phyloP scores from a whole-genome alignment of 2,888 invertebrate genomes.

The Pterostichus madidus region DNA sequence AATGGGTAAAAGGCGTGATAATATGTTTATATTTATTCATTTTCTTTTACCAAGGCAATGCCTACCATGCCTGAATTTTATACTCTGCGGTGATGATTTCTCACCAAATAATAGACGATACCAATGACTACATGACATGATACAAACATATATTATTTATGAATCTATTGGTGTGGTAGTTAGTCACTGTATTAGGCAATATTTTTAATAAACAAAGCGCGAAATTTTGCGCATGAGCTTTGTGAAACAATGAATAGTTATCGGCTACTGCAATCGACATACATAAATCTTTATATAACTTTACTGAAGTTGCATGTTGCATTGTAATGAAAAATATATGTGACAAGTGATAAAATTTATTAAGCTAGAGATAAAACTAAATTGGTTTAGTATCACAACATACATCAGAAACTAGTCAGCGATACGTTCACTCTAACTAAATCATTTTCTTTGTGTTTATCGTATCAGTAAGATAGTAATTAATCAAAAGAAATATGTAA shows the following conservation, averaged over 20 bases:
- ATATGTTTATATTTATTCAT: no score
- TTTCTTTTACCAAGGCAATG: no score
- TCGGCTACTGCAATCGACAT: conserved; percentile 13
- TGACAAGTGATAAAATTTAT: conserved; percentile 23
- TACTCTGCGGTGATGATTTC: no score
- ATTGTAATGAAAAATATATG: conserved; percentile 21
- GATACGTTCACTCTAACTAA: no score
- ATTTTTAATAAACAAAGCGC: conserved; percentile 39
- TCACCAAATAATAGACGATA: no score
- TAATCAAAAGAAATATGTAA: no score
- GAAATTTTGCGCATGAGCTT: conserved; percentile 43
- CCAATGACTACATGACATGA: background rate
- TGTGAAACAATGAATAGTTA: conserved; percentile 29
- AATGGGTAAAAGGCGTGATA: no score
- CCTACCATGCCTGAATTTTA: no score
- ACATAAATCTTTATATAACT: conserved; percentile 33
- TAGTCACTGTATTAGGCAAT: conserved; percentile 36
- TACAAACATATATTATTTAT: conserved; percentile 7
- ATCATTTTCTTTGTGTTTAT: no score
- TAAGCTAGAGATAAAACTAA: conserved; percentile 14
- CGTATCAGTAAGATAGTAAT: no score
- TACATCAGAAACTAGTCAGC: no score
- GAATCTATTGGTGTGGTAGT: background rate
- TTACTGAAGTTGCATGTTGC: background rate
- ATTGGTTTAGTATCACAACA: background rate